These are phyloP conservation scores for Rhadina sibilatrix DNA, from an alignment of 2,113 vertebrate genomes.

Conservation along the genomic window DNA sequence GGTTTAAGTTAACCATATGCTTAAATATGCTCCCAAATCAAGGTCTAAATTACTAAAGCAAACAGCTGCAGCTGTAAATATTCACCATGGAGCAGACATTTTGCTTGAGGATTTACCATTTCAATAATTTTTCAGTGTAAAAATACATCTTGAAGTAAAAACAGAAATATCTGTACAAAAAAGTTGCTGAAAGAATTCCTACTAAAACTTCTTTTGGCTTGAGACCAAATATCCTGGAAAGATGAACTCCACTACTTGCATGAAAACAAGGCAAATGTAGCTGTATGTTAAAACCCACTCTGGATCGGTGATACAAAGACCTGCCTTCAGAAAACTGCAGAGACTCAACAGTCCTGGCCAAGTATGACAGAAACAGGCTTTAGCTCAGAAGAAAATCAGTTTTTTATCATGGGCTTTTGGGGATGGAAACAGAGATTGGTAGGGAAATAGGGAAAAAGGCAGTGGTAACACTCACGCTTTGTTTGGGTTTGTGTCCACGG, in stretches of 20 bases:
- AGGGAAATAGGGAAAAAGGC: neutral
- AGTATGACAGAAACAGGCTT: neutral
- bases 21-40: neutral
- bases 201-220: slow-evolving; percentile 10
- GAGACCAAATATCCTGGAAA: slow-evolving; percentile 12
- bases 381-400: neutral
- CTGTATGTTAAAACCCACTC: neutral
- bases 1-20: slow-evolving; percentile 41
- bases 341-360: neutral
- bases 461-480: neutral
- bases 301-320: neutral
- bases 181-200: neutral
- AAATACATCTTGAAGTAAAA: slow-evolving; percentile 14
- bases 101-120: neutral
- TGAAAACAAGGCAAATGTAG: neutral
- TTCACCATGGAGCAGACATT: neutral
- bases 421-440: neutral
- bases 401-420: neutral
- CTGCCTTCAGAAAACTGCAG: neutral
- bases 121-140: neutral
- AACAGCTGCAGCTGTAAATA: slow-evolving; percentile 51
- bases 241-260: neutral
- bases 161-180: slow-evolving; percentile 11
- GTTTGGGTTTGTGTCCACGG: neutral
- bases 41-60: slow-evolving; percentile 13